Evolutionary conservation across 1,140 invertebrate genomes (phyloP), one percentile per base, ranked within the genome.

Genomic region (Atta cephalotes): DNA sequence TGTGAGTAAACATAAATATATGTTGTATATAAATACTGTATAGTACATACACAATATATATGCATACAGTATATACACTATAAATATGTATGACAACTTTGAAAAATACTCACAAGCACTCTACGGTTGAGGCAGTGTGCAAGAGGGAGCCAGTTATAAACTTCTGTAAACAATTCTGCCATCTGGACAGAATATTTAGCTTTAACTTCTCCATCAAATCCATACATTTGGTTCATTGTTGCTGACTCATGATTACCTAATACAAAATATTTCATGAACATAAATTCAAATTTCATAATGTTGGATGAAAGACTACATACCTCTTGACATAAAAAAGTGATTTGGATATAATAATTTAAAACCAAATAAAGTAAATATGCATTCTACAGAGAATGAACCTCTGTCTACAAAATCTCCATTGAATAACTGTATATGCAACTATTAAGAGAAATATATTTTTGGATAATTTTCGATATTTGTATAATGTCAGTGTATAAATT

Each of bases 151-250:
- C 98, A 99, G 95, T 99, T 99, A 95, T 99, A 99, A 14, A 99
- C 98, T 96, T 99, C 99, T 9, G 99, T 99, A 95, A 99, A 99
- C 14, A 99, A 96, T 85, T 99, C 98, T 0, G 98, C 97, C 99
- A 99, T 99, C 94, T 98, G 97, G 21, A 97, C 95, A 3, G 97
- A 98, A 94, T 98, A 99, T 95, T 99, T 99, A 7, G 98, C 97
- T 92, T 98, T 98, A 0, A 99, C 99, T 96, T 99, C 99, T 3
- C 99, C 99, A 91, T 99, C 98, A 96, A 99, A 99, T 25, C 99
- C 99, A 95, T 99, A 99, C 97, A 99, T 99, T 95, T 99, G 98
- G 95, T 99, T 99, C 99, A 99, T 99, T 18, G 98, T 99, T 28
- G 97, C 96, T 92, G 98, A 99, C 94, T 99, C 99, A 94, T 99